phyloP scores from a whole-genome alignment of 2,113 vertebrate species.

The Laticauda laticaudata region DNA sequence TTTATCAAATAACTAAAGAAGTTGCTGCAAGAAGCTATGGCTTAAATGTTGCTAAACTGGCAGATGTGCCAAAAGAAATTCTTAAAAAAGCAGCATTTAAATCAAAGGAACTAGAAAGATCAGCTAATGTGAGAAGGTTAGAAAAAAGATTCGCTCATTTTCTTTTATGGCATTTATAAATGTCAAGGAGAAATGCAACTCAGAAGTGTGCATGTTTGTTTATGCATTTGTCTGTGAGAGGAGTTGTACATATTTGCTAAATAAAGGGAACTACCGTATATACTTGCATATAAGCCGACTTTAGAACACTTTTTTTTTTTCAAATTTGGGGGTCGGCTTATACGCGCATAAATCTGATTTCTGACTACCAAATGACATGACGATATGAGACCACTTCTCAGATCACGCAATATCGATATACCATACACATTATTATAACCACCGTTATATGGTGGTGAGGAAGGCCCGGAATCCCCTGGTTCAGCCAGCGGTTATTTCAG shows the following conservation, averaged over 20 bases:
- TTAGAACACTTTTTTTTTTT: too few species aligned
- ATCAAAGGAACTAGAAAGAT: slow-evolving; percentile 85
- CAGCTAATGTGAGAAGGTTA: slow-evolving; percentile 84
- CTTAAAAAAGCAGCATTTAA: slow-evolving; percentile 85
- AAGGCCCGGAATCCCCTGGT: too few species aligned
- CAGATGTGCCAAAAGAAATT: slow-evolving; percentile 84
- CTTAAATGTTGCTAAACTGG: slow-evolving; percentile 92
- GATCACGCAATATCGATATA: too few species aligned
- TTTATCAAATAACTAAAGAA: slow-evolving; percentile 93
- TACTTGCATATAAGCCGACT: too few species aligned
- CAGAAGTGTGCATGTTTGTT: neutral
- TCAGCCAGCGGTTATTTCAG: too few species aligned
- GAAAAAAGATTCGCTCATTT: slow-evolving; percentile 13
- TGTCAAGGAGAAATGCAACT: neutral
- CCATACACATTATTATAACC: too few species aligned
- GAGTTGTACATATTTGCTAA: neutral
- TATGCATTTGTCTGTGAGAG: neutral
- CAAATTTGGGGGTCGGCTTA: too few species aligned
- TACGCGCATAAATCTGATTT: too few species aligned
- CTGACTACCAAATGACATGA: too few species aligned
- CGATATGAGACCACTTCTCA: too few species aligned
- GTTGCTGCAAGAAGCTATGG: slow-evolving; percentile 91
- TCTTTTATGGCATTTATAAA: slow-evolving; percentile 18
- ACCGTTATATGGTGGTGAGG: too few species aligned
- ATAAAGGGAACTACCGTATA: neutral